Conservation (phyloP, 2,888 invertebrate species). For the Gerosis bhagava region DNA sequence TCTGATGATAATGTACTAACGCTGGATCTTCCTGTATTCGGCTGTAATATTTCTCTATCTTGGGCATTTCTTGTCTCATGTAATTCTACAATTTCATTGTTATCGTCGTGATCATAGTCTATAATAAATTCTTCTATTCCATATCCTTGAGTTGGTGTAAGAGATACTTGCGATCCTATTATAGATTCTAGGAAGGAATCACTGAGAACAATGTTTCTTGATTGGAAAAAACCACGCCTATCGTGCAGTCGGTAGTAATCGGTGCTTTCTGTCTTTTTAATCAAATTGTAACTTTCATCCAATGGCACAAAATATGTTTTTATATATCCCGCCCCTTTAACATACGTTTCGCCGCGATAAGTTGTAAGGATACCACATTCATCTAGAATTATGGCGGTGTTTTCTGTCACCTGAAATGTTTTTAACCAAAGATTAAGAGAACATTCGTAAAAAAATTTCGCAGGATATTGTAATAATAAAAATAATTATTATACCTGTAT, state of each 20-base stretch:
- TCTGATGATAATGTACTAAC: slow-evolving; percentile 40
- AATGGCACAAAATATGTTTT: slow-evolving; percentile 89
- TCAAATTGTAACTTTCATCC: slow-evolving; percentile 81
- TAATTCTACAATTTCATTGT: slow-evolving; percentile 3
- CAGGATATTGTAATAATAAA: background rate
- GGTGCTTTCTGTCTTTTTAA: slow-evolving; percentile 59
- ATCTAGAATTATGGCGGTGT: slow-evolving; percentile 86
- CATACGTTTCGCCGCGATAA: slow-evolving; percentile 86
- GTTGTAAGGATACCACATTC: slow-evolving; percentile 87
- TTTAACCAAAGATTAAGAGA: too few relatives aligned
- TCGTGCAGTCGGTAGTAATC: slow-evolving; percentile 52
- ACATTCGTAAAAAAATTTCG: too few relatives aligned
- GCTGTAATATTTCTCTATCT: background rate
- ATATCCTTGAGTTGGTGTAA: slow-evolving; percentile 26
- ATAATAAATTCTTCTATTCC: slow-evolving; percentile 43
- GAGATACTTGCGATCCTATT: slow-evolving; percentile 39
- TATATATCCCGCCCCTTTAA: slow-evolving; percentile 87
- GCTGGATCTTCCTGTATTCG: slow-evolving; percentile 13
- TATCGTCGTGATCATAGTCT: slow-evolving; percentile 27
- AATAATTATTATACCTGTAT: slow-evolving; percentile 85
- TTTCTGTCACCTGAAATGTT: slow-evolving; percentile 85
- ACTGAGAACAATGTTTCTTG: slow-evolving; percentile 44
- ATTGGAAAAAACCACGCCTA: slow-evolving; percentile 47
- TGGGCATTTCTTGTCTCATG: background rate
- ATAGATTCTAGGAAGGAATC: slow-evolving; percentile 39